These are phyloP conservation scores for Taurulus bubalis DNA, from an alignment of 2,113 vertebrate genomes.

Conservation along the genomic window DNA sequence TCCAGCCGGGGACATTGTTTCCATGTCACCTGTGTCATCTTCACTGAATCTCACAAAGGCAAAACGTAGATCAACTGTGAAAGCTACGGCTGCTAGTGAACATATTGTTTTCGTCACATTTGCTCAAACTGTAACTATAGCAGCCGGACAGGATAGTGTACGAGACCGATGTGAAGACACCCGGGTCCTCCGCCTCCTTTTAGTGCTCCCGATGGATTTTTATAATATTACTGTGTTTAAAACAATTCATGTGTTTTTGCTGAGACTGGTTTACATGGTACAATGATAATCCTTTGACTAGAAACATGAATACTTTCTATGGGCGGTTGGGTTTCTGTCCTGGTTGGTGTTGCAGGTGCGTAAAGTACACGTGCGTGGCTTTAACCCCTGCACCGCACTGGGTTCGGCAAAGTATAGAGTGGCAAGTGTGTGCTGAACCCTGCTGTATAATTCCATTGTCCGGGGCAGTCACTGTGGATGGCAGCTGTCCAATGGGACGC, in stretches of 20 bases:
- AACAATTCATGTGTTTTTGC: background rate
- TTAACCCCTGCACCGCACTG: background rate
- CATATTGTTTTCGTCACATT: background rate
- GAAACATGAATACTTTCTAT: too few relatives aligned
- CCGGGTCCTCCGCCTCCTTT: background rate
- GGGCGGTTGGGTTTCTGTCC: background rate
- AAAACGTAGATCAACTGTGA: background rate
- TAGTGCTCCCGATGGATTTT: background rate
- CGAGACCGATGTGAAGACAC: background rate
- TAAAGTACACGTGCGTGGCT: too few relatives aligned
- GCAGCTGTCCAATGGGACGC: slow-evolving; percentile 26
- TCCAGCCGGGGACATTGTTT: background rate
- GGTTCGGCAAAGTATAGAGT: background rate
- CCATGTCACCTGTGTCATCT: background rate
- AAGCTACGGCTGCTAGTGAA: background rate
- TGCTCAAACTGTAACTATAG: background rate
- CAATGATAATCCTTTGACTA: too few relatives aligned
- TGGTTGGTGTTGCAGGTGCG: background rate
- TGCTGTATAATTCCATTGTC: slow-evolving; percentile 35
- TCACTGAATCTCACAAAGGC: background rate
- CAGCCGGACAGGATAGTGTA: background rate
- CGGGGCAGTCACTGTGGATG: slow-evolving; percentile 10
- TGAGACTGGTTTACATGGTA: too few relatives aligned
- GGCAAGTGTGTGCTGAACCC: background rate
- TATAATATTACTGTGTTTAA: background rate